A percentile compares a stretch with the other conserved stretches of the same genome.
Conservation (phyloP, 2,888 invertebrate genomes). For the Cryptophagus acutangulus region DNA sequence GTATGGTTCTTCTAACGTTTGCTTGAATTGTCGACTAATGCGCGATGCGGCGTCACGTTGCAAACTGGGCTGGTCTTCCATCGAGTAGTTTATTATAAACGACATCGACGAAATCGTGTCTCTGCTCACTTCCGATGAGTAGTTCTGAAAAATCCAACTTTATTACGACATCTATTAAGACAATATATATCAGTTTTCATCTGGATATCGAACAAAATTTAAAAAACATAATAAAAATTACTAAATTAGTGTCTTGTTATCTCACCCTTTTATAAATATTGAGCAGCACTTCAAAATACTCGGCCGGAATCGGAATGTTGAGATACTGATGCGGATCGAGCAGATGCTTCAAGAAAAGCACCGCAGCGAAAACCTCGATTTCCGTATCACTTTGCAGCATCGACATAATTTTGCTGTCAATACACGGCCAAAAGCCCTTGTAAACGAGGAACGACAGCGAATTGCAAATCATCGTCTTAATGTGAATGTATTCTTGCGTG, state of each 20-base stretch:
- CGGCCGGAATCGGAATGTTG: slow-evolving; percentile 13
- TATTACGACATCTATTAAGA: no score
- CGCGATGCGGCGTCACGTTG: not conserved
- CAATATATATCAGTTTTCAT: no score
- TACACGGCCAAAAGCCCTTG: slow-evolving; percentile 10
- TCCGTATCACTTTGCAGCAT: slow-evolving; percentile 24
- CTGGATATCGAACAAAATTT: no score
- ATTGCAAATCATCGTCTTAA: slow-evolving; percentile 17
- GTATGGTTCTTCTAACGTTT: slow-evolving; percentile 24
- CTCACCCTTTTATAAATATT: slow-evolving; percentile 21
- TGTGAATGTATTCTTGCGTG: slow-evolving; percentile 2
- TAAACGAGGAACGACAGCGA: slow-evolving; percentile 18
- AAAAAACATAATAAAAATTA: no score
- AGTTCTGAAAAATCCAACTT: slow-evolving; percentile 11
- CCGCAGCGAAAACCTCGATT: slow-evolving; percentile 20
- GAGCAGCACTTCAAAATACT: slow-evolving; percentile 26
- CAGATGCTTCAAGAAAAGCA: slow-evolving; percentile 24
- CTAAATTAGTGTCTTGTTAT: no score
- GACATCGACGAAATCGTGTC: slow-evolving; percentile 7
- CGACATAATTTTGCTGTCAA: slow-evolving; percentile 19
- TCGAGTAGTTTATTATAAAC: slow-evolving; percentile 7
- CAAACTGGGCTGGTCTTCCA: not conserved
- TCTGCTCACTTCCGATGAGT: slow-evolving; percentile 6
- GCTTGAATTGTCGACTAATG: slow-evolving; percentile 13
- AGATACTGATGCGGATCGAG: slow-evolving; percentile 16